Base-by-base conservation (phyloP, 2,888 invertebrate species). In the Plusia festucae region DNA sequence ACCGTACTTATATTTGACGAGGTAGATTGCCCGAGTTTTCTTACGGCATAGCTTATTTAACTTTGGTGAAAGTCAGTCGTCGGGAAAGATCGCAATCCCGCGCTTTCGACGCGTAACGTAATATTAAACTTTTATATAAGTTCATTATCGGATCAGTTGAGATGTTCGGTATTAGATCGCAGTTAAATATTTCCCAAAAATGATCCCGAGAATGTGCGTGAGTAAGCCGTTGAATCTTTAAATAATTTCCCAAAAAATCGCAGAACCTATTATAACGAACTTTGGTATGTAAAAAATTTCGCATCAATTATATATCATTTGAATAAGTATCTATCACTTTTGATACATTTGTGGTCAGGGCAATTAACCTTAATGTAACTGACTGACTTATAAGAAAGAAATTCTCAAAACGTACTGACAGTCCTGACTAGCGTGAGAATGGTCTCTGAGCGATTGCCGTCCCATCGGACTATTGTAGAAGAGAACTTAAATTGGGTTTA, bases 41-140 rank as follows among this genome's bases (percentile, higher is more conserved):
- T 78, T 60, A 75, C 62, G 60, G 68, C 76, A 72, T 83, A 84
- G 83, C 85, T 84, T 90, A 88, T 90, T 89, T 84, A 89, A 90
- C 84, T 90, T 90, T 64, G 67, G 70, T 75, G 58, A 82, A 87
- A 88, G 75, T 86, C 84, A 75, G 78, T 68, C 70, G 73, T 71
- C 63, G 67, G 81, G 81, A 82, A 82, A 84, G 80, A 88, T 87
- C 77, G 83, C 78, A 83, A 86, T 85, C 83, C 76, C 72, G 77
- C 68, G 70, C 71, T 70, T 70, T 68, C 75, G 59, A 76, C 74
- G 74, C 78, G 81, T 82, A 80, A 80, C 79, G 79, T 78, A 70
- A 79, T 81, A 82, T 84, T 78, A 82, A 83, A 83, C 80, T 78
- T 83, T 78, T 82, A 73, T 73, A 68, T 55, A 74, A 80, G 81